A percentile compares a stretch with the other conserved stretches of the same genome.
Evolutionary conservation across 1,140 invertebrate genomes (phyloP).

Genomic region (Micrasema longulum): DNA sequence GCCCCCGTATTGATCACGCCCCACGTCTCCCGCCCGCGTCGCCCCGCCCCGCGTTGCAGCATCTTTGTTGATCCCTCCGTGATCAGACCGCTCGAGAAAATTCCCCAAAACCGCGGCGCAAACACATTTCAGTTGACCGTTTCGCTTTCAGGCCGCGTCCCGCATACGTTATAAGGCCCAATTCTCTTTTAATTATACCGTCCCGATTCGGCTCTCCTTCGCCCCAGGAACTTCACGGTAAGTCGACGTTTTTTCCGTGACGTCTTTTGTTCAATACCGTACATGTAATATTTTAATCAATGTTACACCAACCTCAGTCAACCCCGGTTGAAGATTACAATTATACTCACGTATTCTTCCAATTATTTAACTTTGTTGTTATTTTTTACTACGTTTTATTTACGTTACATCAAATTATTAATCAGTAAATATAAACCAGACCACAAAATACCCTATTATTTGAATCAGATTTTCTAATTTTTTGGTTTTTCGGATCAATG

Average conservation of each 20-base stretch:
- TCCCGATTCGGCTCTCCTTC: neutral
- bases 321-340: no score
- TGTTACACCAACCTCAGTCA: conserved; percentile 2
- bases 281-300: conserved; percentile 2
- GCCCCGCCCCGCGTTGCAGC: conserved; percentile 46
- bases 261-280: conserved; percentile 34
- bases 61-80: conserved; percentile 53
- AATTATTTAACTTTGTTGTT: no score
- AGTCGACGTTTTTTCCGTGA: conserved; percentile 37
- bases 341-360: no score
- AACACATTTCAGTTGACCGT: conserved; percentile 31
- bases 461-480: neutral
- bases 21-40: conserved; percentile 16
- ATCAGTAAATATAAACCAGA: neutral
- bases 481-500: neutral
- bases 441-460: neutral
- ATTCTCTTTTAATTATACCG: no score
- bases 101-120: conserved; percentile 20
- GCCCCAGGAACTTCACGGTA: conserved; percentile 29
- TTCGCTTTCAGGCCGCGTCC: conserved; percentile 3
- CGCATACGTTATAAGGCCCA: conserved; percentile 7
- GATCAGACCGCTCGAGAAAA: conserved; percentile 24
- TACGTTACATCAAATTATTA: neutral
- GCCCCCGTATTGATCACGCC: conserved; percentile 50
- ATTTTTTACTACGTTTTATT: neutral